These are phyloP conservation scores for Pinna nobilis DNA, from an alignment of 1,140 invertebrate species.

Conservation along the genomic window DNA sequence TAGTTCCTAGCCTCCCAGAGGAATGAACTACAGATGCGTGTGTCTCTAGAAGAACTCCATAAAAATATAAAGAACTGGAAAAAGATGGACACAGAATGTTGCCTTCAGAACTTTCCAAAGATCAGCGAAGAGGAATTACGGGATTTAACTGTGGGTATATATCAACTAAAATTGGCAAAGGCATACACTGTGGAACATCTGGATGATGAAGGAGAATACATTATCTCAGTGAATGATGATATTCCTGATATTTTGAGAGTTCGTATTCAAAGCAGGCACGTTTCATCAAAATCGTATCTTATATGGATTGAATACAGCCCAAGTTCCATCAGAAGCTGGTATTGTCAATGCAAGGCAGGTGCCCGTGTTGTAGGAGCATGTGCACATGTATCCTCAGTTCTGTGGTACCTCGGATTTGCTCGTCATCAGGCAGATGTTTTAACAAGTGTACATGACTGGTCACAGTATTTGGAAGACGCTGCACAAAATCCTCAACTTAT, in stretches of 20 bases:
- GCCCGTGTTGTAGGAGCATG: conserved; percentile 1
- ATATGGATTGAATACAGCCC: not conserved
- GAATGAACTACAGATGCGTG: not conserved
- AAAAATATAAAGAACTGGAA: not conserved
- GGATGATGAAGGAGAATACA: conserved; percentile 13
- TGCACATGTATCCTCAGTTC: conserved; percentile 8
- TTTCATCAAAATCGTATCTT: not conserved
- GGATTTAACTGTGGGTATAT: conserved; percentile 4
- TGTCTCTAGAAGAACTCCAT: not conserved
- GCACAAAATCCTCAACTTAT: not conserved
- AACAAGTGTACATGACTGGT: not conserved
- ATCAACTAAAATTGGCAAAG: conserved; percentile 8
- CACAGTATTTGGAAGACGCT: not conserved
- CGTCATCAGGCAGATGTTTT: not conserved
- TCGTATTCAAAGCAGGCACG: not conserved
- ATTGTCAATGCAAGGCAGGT: conserved; percentile 4
- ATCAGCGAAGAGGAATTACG: not conserved
- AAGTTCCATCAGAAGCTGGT: not conserved
- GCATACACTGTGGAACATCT: conserved; percentile 6
- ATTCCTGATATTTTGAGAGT: not conserved
- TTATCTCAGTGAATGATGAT: not conserved
- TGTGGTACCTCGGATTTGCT: conserved; percentile 9
- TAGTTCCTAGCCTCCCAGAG: not conserved
- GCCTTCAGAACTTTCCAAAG: not conserved
- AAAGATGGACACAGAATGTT: not conserved